These are phyloP conservation scores for Onychomys leucogaster DNA, from an alignment of 2,797 vertebrate genomes.

Conservation along the genomic window DNA sequence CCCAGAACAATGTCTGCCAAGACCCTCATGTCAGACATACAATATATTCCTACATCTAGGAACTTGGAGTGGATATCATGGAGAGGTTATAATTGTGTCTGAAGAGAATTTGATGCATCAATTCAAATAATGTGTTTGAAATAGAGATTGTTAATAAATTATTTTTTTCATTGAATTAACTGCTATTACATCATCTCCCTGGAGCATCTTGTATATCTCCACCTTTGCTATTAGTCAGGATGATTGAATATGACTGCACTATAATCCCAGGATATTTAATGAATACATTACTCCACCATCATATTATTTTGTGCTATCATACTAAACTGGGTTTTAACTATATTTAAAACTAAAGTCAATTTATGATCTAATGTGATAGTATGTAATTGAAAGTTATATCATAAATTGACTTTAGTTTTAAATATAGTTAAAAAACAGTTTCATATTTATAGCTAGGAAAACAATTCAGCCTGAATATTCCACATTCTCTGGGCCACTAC, in stretches of 20 bases:
- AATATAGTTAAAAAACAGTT: slow-evolving; percentile 19
- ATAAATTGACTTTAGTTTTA: slow-evolving; percentile 38
- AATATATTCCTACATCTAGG: neutral
- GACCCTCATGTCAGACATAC: neutral
- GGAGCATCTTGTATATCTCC: neutral
- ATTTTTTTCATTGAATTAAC: neutral
- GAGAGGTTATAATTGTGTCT: neutral
- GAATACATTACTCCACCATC: neutral
- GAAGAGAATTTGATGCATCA: slow-evolving; percentile 5
- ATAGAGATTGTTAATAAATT: neutral
- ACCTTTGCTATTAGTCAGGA: neutral
- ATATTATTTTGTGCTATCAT: slow-evolving; percentile 4
- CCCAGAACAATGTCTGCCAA: neutral
- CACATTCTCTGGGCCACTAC: neutral
- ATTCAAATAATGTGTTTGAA: slow-evolving; percentile 13
- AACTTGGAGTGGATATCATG: neutral
- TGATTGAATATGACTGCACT: neutral
- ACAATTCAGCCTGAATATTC: slow-evolving; percentile 10
- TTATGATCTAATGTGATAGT: neutral
- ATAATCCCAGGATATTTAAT: neutral
- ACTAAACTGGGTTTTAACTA: slow-evolving; percentile 20
- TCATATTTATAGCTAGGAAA: slow-evolving; percentile 42
- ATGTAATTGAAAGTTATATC: too few species aligned
- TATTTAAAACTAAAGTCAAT: slow-evolving; percentile 44
- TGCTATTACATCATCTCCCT: neutral